Evolutionary conservation across 1,140 invertebrate species (phyloP), one percentile per base, ranked within the genome.

Genomic region (Ylistrum balloti): DNA sequence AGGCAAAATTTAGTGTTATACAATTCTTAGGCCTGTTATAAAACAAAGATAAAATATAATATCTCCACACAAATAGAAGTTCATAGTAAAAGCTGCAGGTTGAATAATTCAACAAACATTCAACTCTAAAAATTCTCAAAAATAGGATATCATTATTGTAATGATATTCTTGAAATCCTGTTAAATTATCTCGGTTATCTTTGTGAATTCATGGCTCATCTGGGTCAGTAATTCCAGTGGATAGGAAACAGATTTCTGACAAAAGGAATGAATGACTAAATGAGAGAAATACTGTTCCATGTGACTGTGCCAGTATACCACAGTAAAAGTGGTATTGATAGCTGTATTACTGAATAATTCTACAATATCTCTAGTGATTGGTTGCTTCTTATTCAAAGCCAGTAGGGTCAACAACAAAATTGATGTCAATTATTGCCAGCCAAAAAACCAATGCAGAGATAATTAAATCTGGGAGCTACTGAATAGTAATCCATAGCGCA

Each of bases 321-420:
- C 1, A 5, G 56, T 74, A 28, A 28, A 28, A n/a, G 56, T 74
- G 56, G 20, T 45, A 45, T 45, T 45, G 41, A 45, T 45, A 45
- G 41, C 41, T 9, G 17, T 45, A 45, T 45, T 45, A 74, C 56
- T 5, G 22, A 28, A 11, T 74, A 74, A 17, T n/a, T 74, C 2
- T 56, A 74, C 22, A 74, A 74, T 74, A 74, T 74, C n/a, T n/a
- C 56, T 74, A 22, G 13, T 17, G 5, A 7, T 74, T 74, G 22
- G 56, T 3, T 74, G n/a, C 22, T 1, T 74, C 56, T 74, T n/a
- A 74, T 74, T 74, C 56, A 74, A 28, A 74, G 56, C n/a, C 56
- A 74, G 13, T n/a, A n/a, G 56, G n/a, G 56, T 74, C 56, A 74
- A 74, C 56, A 74, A 74, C 56, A 74, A 74, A 74, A 74, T 74